Evolutionary conservation across 1,140 invertebrate genomes (phyloP), one percentile per base, ranked within the genome.

Genomic region (Drosophila punjabiensis): DNA sequence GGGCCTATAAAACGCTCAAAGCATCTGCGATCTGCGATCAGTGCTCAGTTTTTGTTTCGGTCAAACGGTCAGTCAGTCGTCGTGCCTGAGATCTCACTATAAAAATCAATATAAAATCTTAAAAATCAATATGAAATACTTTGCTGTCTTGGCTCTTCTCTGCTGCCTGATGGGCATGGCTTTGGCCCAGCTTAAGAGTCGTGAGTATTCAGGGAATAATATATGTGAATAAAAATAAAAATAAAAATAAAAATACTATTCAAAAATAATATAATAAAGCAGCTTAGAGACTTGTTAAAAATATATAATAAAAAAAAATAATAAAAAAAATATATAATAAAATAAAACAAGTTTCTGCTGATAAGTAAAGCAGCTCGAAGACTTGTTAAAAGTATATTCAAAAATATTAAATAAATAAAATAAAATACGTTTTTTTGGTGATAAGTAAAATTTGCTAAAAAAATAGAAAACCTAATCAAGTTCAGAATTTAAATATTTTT

Each of bases 51-150:
- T 78, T 55, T 45, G 67, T 39, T 60, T 58, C 59, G 37, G 37
- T 20, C 32, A 56, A 59, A 33, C 45, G 5, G 32, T 35, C 52
- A 55, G 18, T 35, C 18, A 35, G 52, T 56, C n/a, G 33, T 69
- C 32, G 60, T 30, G 35, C 2, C 52, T 9, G 63, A 68, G 30
- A 32, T 55, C 33, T 47, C 33, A 32, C 16, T n/a, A 48, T 32
- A 52, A 52, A 52, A 37, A 24, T 13, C n/a, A 20, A 55, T 20
- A 20, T n/a, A 24, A 16, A 24, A 16, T 5, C 24, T 16, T 28
- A 16, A 65, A 37, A 47, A 45, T 43, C 24, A 87, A 75, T 5
- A 89, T 89, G 85, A 90, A 90, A 76, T 90, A 48, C 43, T 70
- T 89, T 37, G 75, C 65, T 16, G 55, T 74, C 35, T 48, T 89